Evolutionary conservation across 2,888 invertebrate species (phyloP).

Genomic region (Hyalella azteca): DNA sequence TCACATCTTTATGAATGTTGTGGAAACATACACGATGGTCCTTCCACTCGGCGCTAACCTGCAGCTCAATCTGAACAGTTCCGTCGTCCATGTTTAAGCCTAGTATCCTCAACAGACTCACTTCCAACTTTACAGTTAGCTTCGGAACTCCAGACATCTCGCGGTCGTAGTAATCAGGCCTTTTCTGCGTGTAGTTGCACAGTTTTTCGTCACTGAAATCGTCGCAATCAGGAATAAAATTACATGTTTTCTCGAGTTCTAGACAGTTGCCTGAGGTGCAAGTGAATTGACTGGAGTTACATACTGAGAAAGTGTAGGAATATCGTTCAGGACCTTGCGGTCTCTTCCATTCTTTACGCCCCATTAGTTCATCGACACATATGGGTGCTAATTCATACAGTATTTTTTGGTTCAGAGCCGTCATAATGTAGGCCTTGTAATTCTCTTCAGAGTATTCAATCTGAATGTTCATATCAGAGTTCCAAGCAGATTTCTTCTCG

Average conservation of each 20-base stretch:
- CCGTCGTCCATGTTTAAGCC: neutral
- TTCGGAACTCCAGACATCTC: neutral
- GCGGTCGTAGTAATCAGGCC: constrained; percentile 6
- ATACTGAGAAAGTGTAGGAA: neutral
- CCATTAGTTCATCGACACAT: neutral
- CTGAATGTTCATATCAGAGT: neutral
- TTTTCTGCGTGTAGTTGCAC: constrained; percentile 16
- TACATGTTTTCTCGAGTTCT: neutral
- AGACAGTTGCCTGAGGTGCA: constrained; percentile 10
- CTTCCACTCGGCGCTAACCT: neutral
- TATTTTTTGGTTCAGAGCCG: neutral
- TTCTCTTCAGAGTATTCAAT: constrained; percentile 1
- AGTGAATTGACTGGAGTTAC: neutral
- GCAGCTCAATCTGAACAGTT: neutral
- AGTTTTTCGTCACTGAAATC: neutral
- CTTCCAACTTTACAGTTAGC: neutral
- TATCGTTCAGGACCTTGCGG: neutral
- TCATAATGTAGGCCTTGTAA: neutral
- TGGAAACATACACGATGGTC: neutral
- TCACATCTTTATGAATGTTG: neutral
- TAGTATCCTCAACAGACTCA: constrained; percentile 1
- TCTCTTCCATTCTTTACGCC: neutral
- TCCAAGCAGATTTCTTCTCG: neutral
- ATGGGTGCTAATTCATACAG: neutral
- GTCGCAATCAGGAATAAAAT: neutral